Evolutionary conservation across 2,797 vertebrate species (phyloP).

Genomic region (Sphenodon punctatus): DNA sequence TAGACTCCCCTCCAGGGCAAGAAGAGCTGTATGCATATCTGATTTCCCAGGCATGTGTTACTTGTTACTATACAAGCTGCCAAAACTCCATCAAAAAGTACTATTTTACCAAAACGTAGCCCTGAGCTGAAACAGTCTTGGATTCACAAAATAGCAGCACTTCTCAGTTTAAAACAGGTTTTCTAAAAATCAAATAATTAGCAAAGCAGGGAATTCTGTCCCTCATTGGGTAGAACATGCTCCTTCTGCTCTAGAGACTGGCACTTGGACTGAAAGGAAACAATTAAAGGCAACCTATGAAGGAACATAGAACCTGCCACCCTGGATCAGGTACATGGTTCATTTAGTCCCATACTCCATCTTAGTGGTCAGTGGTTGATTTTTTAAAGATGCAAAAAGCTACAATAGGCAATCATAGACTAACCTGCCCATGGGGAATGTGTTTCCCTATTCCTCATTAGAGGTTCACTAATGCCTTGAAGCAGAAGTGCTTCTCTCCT

Average conservation of each 20-base stretch:
- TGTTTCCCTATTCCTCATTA: not conserved
- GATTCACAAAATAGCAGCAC: not conserved
- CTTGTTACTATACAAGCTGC: too few relatives aligned
- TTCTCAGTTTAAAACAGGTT: too few relatives aligned
- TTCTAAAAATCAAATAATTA: too few relatives aligned
- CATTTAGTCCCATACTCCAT: not conserved
- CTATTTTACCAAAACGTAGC: not conserved
- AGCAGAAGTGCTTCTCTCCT: not conserved
- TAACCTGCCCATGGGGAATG: not conserved
- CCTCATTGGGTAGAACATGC: too few relatives aligned
- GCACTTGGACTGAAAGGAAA: too few relatives aligned
- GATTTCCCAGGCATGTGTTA: too few relatives aligned
- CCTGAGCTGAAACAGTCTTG: not conserved
- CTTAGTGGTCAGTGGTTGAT: not conserved
- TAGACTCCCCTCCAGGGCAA: not conserved
- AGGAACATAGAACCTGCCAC: not conserved
- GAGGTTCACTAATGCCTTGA: not conserved
- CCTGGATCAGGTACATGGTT: not conserved
- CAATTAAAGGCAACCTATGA: not conserved
- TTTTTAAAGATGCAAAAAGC: not conserved
- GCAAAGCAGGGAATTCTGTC: not conserved
- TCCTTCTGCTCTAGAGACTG: too few relatives aligned
- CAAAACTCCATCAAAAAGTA: too few relatives aligned
- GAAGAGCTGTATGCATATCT: not conserved
- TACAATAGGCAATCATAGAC: not conserved